These are phyloP conservation scores for Acrobasis repandana DNA, from an alignment of 2,888 invertebrate species.

Conservation along the genomic window DNA sequence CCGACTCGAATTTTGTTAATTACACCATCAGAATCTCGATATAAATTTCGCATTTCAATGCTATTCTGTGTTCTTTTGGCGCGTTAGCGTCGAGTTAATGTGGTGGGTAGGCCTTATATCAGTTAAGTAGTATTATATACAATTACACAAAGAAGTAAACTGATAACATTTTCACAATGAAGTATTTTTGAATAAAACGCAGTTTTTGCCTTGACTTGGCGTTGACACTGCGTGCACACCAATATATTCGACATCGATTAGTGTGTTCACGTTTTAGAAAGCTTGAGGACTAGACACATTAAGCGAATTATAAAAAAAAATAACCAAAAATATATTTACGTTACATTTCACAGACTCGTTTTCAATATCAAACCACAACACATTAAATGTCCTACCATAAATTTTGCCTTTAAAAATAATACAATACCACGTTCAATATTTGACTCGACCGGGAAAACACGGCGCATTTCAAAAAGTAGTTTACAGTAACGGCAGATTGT, in stretches of 20 bases:
- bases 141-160: neutral
- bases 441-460: no score
- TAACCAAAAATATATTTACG: constrained; percentile 12
- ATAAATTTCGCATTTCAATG: no score
- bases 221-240: constrained; percentile 9
- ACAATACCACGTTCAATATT: no score
- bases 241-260: constrained; percentile 22
- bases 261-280: constrained; percentile 36
- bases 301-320: constrained; percentile 42
- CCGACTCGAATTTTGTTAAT: no score
- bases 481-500: no score
- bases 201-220: neutral
- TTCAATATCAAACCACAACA: neutral
- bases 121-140: no score
- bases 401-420: neutral
- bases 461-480: no score
- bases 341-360: neutral
- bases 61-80: no score
- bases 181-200: neutral
- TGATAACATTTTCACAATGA: neutral
- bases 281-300: constrained; percentile 58
- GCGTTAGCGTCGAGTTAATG: no score
- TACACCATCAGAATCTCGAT: no score
- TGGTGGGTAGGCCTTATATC: no score
- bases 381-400: neutral